Evolutionary conservation across 2,797 vertebrate species (phyloP).

Genomic region (Aulostomus chinensis): DNA sequence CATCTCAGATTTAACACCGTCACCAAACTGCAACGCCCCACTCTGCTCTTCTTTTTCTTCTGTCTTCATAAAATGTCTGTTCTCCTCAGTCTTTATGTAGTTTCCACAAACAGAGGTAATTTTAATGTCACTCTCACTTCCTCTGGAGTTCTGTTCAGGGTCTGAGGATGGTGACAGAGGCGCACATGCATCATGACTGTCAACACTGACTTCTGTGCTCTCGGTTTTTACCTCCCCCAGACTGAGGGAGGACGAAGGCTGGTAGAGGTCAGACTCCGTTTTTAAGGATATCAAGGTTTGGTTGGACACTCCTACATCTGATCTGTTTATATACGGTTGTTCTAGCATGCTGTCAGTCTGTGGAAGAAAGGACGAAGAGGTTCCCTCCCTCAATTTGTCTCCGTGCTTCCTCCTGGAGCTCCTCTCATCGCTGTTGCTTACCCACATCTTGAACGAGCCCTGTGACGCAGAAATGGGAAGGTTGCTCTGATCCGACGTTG

Average conservation of each 20-base stretch:
- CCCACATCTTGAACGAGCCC: slow-evolving; percentile 48
- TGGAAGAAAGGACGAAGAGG: slow-evolving; percentile 2
- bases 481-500: slow-evolving; percentile 15
- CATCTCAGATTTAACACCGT: slow-evolving; percentile 24
- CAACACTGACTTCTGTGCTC: slow-evolving; percentile 28
- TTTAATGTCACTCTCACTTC: slow-evolving; percentile 41
- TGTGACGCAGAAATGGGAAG: slow-evolving; percentile 19
- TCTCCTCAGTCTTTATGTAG: slow-evolving; percentile 38
- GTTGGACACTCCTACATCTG: slow-evolving; percentile 1
- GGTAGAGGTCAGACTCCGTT: slow-evolving; percentile 65
- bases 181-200: slow-evolving; percentile 21
- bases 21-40: neutral
- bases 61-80: neutral
- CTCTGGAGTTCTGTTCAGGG: slow-evolving; percentile 20
- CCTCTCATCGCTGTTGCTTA: slow-evolving; percentile 66
- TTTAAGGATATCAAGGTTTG: slow-evolving; percentile 48
- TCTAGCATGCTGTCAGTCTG: slow-evolving; percentile 16
- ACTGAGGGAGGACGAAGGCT: slow-evolving; percentile 49
- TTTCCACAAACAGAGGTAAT: slow-evolving; percentile 55
- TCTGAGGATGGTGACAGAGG: slow-evolving; percentile 15
- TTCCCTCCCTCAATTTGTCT: slow-evolving; percentile 22
- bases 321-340: neutral
- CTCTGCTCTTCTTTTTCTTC: slow-evolving; percentile 32
- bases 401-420: slow-evolving; percentile 53
- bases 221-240: slow-evolving; percentile 60